Evolutionary conservation across 2,888 invertebrate species (phyloP), one percentile per base, ranked within the genome.

Genomic region (Scaptodrosophila latifasciaeformis): DNA sequence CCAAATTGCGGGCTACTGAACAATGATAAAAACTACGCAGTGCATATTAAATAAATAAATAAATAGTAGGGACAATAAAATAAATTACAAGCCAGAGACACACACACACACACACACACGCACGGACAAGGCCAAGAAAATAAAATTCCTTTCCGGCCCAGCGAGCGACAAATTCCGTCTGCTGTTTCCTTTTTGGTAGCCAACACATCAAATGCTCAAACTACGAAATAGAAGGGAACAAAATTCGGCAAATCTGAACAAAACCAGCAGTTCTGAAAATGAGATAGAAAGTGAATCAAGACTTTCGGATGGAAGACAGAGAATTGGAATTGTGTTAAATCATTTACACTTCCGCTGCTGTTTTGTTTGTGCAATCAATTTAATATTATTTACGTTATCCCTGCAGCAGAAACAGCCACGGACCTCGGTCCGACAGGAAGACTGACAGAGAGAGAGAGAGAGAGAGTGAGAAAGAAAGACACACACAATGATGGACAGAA

Each of bases 301-400:
- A 31, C 18, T 10, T 24, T 15, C 7, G 1, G 4, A 51, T 37
- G 62, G 51, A 54, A 53, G 27, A 40, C 61, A 37, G 30, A 42
- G 60, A 57, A 59, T 58, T 53, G 49, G 57, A 76, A 59, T 65
- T 66, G 81, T 71, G 75, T 81, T 81, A 81, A 76, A 76, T 76
- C 75, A 76, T 76, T 76, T 71, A 69, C 75, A 76, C 75, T 81
- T 76, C 75, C 75, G 81, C 59, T 70, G 57, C 49, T 71, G 68
- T 63, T 71, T 71, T 78, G 79, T 81, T 75, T 81, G 76, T 72
- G 77, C 81, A 76, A 76, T 76, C 75, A 76, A 76, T 81, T 81
- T 81, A 62, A 70, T 68, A 76, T 76, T 76, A 76, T 81, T 81
- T 76, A 71, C 71, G 70, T 79, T 81, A 75, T 67, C 71, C 75